A percentile compares a stretch with the other conserved stretches of the same genome.
These are phyloP conservation scores for Nettapus auritus DNA, from an alignment of 2,113 vertebrate genomes.

Conservation along the genomic window DNA sequence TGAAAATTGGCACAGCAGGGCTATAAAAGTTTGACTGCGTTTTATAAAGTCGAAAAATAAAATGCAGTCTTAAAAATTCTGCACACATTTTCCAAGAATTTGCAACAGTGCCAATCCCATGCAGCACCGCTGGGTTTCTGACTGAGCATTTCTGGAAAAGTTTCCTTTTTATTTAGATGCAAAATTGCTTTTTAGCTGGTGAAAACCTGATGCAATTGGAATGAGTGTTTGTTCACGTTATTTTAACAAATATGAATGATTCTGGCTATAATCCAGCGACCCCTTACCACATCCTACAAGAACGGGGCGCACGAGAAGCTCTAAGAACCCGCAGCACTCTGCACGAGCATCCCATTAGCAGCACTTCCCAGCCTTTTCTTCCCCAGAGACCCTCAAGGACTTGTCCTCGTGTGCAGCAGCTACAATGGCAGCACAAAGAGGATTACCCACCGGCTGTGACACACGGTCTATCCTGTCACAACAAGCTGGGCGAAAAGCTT, in stretches of 20 bases:
- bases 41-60: background rate
- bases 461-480: background rate
- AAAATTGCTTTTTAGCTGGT: background rate
- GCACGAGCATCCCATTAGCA: fast-evolving
- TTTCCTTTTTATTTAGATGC: background rate
- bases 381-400: background rate
- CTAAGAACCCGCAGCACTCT: fast-evolving
- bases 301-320: background rate
- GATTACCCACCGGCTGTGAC: background rate
- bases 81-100: fast-evolving
- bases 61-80: background rate
- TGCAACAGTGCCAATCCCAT: background rate
- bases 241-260: background rate
- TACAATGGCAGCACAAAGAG: fast-evolving
- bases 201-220: background rate
- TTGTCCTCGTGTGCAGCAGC: background rate
- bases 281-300: fast-evolving
- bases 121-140: background rate
- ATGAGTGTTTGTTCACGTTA: background rate
- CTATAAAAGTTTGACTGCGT: background rate
- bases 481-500: background rate
- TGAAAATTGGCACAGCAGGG: background rate
- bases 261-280: background rate
- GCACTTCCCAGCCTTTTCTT: background rate
- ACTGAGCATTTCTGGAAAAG: background rate